Conservation (phyloP, 2,113 vertebrate species). For the Panthera uncia region DNA sequence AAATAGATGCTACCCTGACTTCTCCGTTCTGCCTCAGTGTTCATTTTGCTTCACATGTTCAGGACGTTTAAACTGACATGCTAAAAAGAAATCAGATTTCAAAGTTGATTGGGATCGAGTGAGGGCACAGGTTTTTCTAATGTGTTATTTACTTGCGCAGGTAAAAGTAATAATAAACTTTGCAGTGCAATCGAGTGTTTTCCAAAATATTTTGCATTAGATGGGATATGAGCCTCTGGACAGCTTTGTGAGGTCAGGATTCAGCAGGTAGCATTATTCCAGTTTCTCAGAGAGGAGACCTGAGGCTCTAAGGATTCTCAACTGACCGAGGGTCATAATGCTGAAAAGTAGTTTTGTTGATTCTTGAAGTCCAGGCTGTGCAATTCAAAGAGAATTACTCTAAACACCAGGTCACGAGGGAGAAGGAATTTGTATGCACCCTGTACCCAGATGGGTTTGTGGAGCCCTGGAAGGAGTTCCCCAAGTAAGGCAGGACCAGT, state of each 20-base stretch:
- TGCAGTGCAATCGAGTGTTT: not conserved
- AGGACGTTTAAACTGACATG: not conserved
- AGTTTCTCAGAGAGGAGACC: not conserved
- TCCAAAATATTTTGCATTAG: not conserved
- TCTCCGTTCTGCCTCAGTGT: not conserved
- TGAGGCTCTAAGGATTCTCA: not conserved
- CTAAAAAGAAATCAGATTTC: not conserved
- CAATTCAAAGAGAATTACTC: not conserved
- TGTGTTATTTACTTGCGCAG: not conserved
- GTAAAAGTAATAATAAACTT: not conserved
- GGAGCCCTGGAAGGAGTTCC: not conserved
- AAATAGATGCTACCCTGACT: rapidly evolving
- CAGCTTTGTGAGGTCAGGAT: not conserved
- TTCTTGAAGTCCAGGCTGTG: not conserved
- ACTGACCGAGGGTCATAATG: not conserved
- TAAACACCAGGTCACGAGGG: not conserved
- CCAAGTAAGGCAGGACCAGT: not conserved
- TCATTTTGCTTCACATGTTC: not conserved
- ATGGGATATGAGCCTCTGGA: not conserved
- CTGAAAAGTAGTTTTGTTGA: not conserved
- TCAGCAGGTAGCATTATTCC: not conserved
- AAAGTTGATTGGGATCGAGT: not conserved
- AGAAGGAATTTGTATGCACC: not conserved
- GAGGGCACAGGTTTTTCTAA: not conserved
- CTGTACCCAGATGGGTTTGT: rapidly evolving